Evolutionary conservation across 92 coral and sea anemone genomes (phyloP).

Genomic region (Paragorgia papillata): DNA sequence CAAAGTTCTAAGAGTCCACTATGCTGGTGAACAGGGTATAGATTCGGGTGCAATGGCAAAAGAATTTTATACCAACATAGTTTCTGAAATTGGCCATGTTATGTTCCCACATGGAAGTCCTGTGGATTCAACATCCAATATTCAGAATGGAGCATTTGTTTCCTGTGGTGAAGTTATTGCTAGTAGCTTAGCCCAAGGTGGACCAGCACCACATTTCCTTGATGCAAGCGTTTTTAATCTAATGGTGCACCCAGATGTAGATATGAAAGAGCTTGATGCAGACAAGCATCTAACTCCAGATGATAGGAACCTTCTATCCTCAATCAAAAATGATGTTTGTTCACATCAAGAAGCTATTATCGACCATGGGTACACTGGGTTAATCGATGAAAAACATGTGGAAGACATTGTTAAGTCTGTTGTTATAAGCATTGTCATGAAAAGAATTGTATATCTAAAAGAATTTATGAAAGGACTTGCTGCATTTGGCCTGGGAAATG

Average conservation of each 20-base stretch:
- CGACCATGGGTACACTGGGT: constrained; percentile 60
- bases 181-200: constrained; percentile 43
- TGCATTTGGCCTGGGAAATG: constrained; percentile 40
- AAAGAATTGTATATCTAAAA: constrained; percentile 30
- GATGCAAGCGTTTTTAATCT: constrained; percentile 48
- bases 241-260: constrained; percentile 46
- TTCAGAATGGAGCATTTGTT: constrained; percentile 54
- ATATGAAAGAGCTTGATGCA: constrained; percentile 35
- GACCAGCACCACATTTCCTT: constrained; percentile 38
- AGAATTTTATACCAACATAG: constrained; percentile 41
- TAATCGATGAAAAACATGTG: constrained; percentile 36
- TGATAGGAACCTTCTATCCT: constrained; percentile 24
- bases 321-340: constrained; percentile 42
- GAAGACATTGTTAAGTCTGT: constrained; percentile 53
- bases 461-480: constrained; percentile 54
- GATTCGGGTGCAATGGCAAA: constrained; percentile 61
- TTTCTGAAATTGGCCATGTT: constrained; percentile 31
- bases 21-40: constrained; percentile 51
- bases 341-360: constrained; percentile 42
- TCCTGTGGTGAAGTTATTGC: constrained; percentile 56
- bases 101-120: constrained; percentile 56
- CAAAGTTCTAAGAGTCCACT: constrained; percentile 49
- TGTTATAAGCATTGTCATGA: constrained; percentile 45
- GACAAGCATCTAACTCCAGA: constrained; percentile 46
- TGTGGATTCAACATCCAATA: constrained; percentile 46